Base-by-base conservation (phyloP, 2,888 invertebrate species). In the Horisme vitalbata region DNA sequence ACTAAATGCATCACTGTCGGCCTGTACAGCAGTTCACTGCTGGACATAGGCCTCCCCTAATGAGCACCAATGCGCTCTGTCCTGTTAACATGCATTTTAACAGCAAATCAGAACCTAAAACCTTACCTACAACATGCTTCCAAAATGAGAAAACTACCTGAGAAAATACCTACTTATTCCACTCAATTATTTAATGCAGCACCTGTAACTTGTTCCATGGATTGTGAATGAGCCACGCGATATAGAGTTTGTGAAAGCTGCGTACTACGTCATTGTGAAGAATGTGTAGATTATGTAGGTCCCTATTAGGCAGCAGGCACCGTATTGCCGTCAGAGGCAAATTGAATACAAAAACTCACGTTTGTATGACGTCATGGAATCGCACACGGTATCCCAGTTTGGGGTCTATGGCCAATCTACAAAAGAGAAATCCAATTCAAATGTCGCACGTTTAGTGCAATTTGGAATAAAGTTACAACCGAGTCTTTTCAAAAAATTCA, bases 351-450 rank as follows among this genome's bases (percentile, higher is more conserved):
- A 61, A 63, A 71, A 90, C 90, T 90, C 90, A 89, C 90, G 79
- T 84, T 83, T 85, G 82, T 83, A 74, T 77, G 71, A 79, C 84
- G 89, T 85, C 87, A 84, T 87, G 74, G 74, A 90, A 90, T 82
- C 78, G 90, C 71, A 90, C 90, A 66, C 89, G 88, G 81, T 78
- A 84, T 75, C 90, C 90, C 79, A 89, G 80, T 84, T 89, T 89
- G 72, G 82, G 82, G 77, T 81, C 82, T 85, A 89, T 84, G 87
- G 82, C 86, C 88, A 90, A 88, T 89, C 90, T 90, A 90, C 79
- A 89, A 90, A 77, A 86, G 81, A 86, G 81, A 87, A 82, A 70
- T 65, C 71, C 66, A 74, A 74, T 79, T 79, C 72, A 78, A 68
- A 60, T 62, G 61, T 55, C 39, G 63, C 65, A 65, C 68, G 45